Evolutionary conservation across 2,113 vertebrate species (phyloP), one percentile per base, ranked within the genome.

Genomic region (Meleagris gallopavo): DNA sequence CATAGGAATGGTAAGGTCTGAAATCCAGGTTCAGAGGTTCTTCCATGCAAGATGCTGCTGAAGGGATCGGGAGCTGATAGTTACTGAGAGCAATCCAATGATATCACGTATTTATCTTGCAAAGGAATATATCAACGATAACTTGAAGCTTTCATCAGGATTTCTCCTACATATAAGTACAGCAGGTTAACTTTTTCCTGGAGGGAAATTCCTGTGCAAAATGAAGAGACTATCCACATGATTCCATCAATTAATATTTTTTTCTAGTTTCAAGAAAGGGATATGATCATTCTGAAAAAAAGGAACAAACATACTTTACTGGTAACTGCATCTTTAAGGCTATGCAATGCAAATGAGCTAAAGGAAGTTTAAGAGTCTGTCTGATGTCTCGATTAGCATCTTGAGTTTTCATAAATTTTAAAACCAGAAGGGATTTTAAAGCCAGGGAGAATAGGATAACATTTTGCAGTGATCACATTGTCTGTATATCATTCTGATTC

Each of bases 231-330:
- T 40, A 5, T 5, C 43, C 4, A 9, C 3, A 3, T 17, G 5
- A 3, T 27, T 82, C 6, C 10, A 22, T 67, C 41, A 20, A 54
- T 10, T 4, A 2, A 5, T 43, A 55, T 71, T 74, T 34, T 10
- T 21, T 86, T 43, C 22, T 9, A 7, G 2, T 19, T 82, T 45
- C 1, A 20, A 27, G 8, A 45, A 8, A 6, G 16, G 1, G 20
- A 27, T 9, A 18, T 10, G 1, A 1, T 1, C 29, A 4, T 2
- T n/a, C n/a, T 66, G 6, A 32, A 2, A 32, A 2, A 11, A 62
- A 2, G 5, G 4, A 17, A 2, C 13, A 8, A 0, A 1, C 5
- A 54, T 30, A 4, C 19, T 65, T 46, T 74, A 9, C 41, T 43
- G 30, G 14, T 20, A 46, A 5, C 43, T 57, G 27, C 38, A 30